A percentile compares a stretch with the other conserved stretches of the same genome.
phyloP scores from a whole-genome alignment of 2,888 invertebrate genomes.

The Drosophila yooni region DNA sequence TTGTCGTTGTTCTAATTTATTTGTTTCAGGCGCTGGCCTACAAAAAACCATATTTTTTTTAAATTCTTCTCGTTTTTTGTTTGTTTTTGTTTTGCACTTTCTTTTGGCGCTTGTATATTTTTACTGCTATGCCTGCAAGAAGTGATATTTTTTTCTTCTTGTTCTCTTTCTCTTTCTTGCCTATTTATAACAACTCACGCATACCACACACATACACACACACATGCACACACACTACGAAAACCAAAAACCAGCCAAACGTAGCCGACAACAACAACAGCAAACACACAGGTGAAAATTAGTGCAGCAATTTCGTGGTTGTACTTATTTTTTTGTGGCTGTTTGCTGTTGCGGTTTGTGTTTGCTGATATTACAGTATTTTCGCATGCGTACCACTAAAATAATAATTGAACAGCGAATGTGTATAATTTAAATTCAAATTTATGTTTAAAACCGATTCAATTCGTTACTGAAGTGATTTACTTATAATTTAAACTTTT shows the following conservation, averaged over 20 bases:
- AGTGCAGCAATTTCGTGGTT: slow-evolving; percentile 61
- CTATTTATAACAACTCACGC: slow-evolving; percentile 75
- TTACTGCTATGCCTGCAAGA: slow-evolving; percentile 58
- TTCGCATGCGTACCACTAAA: slow-evolving; percentile 49
- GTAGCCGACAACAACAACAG: slow-evolving; percentile 45
- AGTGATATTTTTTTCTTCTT: slow-evolving; percentile 56
- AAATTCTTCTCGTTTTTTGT: slow-evolving; percentile 25
- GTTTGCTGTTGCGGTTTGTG: slow-evolving; percentile 35
- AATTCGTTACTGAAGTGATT: too few species aligned
- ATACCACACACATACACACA: slow-evolving; percentile 38
- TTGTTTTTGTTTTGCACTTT: slow-evolving; percentile 65
- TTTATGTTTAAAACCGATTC: neutral
- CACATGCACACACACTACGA: slow-evolving; percentile 33
- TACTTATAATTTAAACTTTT: neutral
- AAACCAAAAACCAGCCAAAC: slow-evolving; percentile 55
- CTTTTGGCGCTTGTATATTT: slow-evolving; percentile 62
- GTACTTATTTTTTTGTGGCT: slow-evolving; percentile 35
- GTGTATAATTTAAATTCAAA: slow-evolving; percentile 16
- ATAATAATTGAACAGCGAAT: slow-evolving; percentile 26
- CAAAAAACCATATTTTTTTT: slow-evolving; percentile 52
- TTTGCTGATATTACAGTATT: slow-evolving; percentile 55
- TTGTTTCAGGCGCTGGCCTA: slow-evolving; percentile 57
- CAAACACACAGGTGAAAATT: slow-evolving; percentile 69
- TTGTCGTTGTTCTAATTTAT: slow-evolving; percentile 69
- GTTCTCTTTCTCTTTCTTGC: slow-evolving; percentile 41